Percentiles rank a stretch among this genome's conserved stretches.
phyloP scores from a whole-genome alignment of 2,113 vertebrate species.

The Gymnogyps californianus region DNA sequence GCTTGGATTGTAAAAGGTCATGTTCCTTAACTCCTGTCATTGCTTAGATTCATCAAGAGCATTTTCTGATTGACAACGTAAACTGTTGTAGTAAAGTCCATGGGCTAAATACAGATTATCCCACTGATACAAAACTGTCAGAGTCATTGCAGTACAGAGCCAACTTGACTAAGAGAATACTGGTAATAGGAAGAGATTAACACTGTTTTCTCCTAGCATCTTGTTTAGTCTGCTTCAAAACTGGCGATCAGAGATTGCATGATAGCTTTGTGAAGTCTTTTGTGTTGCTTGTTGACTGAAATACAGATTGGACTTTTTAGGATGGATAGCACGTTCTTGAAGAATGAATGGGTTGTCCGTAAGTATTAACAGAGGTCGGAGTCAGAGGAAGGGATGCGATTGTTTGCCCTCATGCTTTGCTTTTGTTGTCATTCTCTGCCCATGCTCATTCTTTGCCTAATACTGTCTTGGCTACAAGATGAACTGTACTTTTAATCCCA shows the following conservation, averaged over 20 bases:
- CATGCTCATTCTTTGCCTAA: not conserved
- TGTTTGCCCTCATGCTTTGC: not conserved
- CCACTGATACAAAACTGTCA: not conserved
- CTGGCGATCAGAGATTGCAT: fast-evolving
- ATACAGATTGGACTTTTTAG: not conserved
- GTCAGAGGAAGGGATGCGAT: not conserved
- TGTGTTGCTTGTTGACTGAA: not conserved
- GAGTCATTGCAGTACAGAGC: not conserved
- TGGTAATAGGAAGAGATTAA: not conserved
- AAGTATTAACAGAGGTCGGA: not conserved
- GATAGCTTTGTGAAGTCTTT: not conserved
- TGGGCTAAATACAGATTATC: not conserved
- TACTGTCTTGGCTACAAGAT: not conserved
- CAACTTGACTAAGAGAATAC: not conserved
- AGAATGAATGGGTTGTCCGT: not conserved
- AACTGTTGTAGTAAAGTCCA: not conserved
- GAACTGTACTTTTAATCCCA: not conserved
- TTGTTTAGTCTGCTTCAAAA: not conserved
- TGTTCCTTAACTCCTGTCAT: not conserved
- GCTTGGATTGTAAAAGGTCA: not conserved
- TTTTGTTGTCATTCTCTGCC: not conserved
- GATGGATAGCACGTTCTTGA: not conserved
- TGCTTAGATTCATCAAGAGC: not conserved
- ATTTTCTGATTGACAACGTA: not conserved
- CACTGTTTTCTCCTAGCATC: not conserved